A percentile compares a stretch with the other conserved stretches of the same genome.
Conservation (phyloP, 2,888 invertebrate species). For the Temnothorax unifasciatus region DNA sequence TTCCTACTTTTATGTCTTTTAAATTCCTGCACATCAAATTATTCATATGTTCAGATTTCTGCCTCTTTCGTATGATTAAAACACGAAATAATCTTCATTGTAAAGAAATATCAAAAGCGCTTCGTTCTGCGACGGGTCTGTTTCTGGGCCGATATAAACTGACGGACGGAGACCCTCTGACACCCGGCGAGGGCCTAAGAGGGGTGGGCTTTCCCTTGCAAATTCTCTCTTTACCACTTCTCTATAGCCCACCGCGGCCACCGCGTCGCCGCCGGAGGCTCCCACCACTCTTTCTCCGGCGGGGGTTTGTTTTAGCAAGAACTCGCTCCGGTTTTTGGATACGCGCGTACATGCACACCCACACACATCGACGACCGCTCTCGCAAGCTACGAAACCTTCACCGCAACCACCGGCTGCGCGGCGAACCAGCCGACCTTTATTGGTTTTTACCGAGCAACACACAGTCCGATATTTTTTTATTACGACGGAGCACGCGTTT, state of each 20-base stretch:
- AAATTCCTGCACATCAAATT: background rate
- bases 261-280: conserved; percentile 68
- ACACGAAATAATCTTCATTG: conserved; percentile 36
- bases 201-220: conserved; percentile 82
- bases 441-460: conserved; percentile 84
- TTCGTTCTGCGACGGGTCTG: conserved; percentile 64
- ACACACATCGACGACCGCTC: conserved; percentile 54
- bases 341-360: conserved; percentile 46
- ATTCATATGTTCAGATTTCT: background rate
- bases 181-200: conserved; percentile 75
- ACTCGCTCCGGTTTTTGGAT: conserved; percentile 77
- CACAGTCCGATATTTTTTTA: conserved; percentile 83
- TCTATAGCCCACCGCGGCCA: conserved; percentile 78
- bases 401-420: conserved; percentile 81
- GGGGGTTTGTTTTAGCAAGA: conserved; percentile 84
- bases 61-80: background rate
- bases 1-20: background rate
- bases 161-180: conserved; percentile 80
- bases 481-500: conserved; percentile 76
- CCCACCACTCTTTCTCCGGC: conserved; percentile 79
- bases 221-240: conserved; percentile 85
- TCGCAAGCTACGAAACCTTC: conserved; percentile 73
- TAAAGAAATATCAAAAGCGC: conserved; percentile 65
- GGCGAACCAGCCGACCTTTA: conserved; percentile 81
- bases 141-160: conserved; percentile 71